These are phyloP conservation scores for Actenoides lindsayi DNA, from an alignment of 2,113 vertebrate species.

Conservation along the genomic window DNA sequence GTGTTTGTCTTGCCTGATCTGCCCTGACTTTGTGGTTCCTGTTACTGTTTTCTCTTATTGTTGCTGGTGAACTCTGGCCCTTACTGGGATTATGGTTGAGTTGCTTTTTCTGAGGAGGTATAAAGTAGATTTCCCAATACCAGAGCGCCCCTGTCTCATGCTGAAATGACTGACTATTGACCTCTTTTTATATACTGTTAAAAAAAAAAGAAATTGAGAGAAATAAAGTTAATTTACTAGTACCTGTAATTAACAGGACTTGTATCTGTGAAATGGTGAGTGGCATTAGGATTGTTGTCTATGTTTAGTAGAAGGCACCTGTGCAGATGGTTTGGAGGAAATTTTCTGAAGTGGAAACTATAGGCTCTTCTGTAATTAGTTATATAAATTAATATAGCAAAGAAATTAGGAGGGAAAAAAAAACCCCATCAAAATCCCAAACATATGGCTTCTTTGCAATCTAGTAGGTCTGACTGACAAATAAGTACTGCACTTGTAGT, in stretches of 20 bases:
- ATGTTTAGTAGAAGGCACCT: not conserved
- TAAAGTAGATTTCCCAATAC: not conserved
- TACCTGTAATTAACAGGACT: not conserved
- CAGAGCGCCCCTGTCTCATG: not conserved
- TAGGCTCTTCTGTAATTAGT: not conserved
- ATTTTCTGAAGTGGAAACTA: conserved; percentile 15
- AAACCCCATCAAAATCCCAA: not conserved
- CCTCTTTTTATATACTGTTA: not conserved
- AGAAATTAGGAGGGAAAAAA: not conserved
- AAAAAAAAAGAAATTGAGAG: not conserved
- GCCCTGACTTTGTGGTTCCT: conserved; percentile 7
- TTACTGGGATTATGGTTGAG: not conserved
- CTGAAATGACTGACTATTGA: not conserved
- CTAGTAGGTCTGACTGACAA: conserved; percentile 2
- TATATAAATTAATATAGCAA: not conserved
- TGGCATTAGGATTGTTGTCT: not conserved
- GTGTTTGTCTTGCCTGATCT: conserved; percentile 31
- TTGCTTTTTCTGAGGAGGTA: not conserved
- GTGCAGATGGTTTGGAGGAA: conserved; percentile 1
- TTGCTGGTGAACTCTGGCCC: not conserved
- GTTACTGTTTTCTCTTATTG: not conserved
- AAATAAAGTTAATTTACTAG: not conserved
- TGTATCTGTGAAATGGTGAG: not conserved
- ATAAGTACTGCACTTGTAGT: not conserved
- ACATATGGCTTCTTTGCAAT: not conserved